These are phyloP conservation scores for Mustela nigripes DNA, from an alignment of 2,113 vertebrate species.

Conservation along the genomic window DNA sequence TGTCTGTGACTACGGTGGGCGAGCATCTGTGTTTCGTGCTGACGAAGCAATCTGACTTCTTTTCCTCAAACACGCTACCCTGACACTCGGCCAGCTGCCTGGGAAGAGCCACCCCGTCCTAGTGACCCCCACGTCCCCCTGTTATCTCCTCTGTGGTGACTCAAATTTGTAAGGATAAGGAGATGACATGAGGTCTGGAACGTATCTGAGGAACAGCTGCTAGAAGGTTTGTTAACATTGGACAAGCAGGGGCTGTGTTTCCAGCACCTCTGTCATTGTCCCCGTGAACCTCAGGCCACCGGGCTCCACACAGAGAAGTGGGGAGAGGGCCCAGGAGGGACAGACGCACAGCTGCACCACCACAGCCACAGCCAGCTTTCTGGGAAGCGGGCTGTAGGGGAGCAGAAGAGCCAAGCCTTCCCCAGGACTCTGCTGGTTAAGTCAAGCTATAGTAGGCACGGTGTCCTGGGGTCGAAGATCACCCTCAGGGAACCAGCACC, in stretches of 20 bases:
- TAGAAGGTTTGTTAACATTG: neutral
- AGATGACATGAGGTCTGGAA: neutral
- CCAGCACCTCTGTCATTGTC: neutral
- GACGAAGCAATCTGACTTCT: neutral
- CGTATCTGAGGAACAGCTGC: fast-evolving
- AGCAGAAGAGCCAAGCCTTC: neutral
- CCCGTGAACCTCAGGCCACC: neutral
- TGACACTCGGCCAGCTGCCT: neutral
- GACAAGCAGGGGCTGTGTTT: neutral
- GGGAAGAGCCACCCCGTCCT: neutral
- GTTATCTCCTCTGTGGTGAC: neutral
- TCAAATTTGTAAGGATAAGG: neutral
- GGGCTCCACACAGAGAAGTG: neutral
- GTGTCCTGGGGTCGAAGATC: neutral
- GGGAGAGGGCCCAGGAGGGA: neutral
- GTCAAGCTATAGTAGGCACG: fast-evolving
- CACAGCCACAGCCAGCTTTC: neutral
- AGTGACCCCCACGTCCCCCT: neutral
- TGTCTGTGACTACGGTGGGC: neutral
- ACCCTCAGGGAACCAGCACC: fast-evolving
- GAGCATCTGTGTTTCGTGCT: neutral
- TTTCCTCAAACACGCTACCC: neutral
- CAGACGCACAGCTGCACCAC: neutral
- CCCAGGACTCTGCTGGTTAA: fast-evolving
- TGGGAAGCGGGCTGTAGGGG: neutral